Base-by-base conservation (phyloP, 1,140 invertebrate genomes). In the Dryas iulia region DNA sequence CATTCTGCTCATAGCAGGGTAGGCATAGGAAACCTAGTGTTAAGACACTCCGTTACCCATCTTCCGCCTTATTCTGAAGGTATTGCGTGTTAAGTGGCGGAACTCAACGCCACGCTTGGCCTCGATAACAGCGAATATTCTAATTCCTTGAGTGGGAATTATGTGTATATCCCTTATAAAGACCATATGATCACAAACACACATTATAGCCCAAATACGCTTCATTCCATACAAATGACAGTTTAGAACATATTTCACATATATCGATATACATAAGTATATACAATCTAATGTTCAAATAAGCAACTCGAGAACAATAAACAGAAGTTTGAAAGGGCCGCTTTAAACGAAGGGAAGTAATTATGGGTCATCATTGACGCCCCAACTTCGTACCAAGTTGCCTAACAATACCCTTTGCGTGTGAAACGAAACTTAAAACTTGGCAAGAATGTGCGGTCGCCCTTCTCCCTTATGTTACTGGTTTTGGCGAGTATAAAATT, bases 331-430 rank as follows among this genome's bases (percentile, higher is more conserved):
- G 14, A 11, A 54, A 66, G 59, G 24, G 59, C 53, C 53, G 53
- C 35, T 63, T 67, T 53, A 61, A 56, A 30, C 31, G 59, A 57
- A 62, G 59, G 69, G 35, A 47, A 35, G 62, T 72, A 79, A 74
- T 79, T 75, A 79, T 66, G 66, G 59, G 30, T 70, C 73, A 73
- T 74, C 73, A 77, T 75, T 73, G 73, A 72, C 66, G 56, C 60
- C 66, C 59, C 59, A 77, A 79, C 70, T 76, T 67, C 54, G 47
- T 14, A 24, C 56, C 21, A 69, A 71, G 69, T 79, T 77, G 54
- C 65, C 47, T 65, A 69, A 71, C 21, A 24, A 57, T 56, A 64
- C 56, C 58, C 58, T 62, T 73, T 64, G 65, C 64, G 71, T 76
- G 74, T 58, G 71, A 73, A 73, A 66, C 64, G 62, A 66, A 71